Conservation (phyloP, 2,888 invertebrate genomes). For the Amphipoea oculea region DNA sequence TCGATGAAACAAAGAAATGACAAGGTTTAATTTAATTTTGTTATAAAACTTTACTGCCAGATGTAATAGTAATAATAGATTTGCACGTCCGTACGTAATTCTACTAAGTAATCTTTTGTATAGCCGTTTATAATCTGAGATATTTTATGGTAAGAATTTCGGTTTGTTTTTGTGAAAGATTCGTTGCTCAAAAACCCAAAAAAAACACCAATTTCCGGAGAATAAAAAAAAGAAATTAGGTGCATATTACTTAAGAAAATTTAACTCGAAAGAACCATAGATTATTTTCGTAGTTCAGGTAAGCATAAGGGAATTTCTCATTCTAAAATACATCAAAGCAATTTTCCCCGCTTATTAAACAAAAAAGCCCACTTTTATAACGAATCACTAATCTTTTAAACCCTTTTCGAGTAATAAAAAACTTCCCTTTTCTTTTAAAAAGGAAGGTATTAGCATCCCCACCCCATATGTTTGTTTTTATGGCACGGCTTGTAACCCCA, state of each 20-base stretch:
- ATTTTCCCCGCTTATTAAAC: neutral
- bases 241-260: neutral
- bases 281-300: neutral
- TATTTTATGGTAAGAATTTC: conserved; percentile 48
- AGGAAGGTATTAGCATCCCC: conserved; percentile 26
- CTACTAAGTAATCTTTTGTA: conserved; percentile 15
- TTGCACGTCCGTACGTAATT: conserved; percentile 45
- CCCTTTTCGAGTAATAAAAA: conserved; percentile 16
- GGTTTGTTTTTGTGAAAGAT: conserved; percentile 10
- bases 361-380: neutral
- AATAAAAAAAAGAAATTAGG: too few relatives aligned
- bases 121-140: conserved; percentile 43
- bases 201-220: too few relatives aligned
- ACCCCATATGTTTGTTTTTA: conserved; percentile 48
- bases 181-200: neutral
- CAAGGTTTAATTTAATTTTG: conserved; percentile 57
- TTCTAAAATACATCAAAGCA: neutral
- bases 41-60: conserved; percentile 56
- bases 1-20: conserved; percentile 52
- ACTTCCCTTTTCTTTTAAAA: conserved; percentile 30
- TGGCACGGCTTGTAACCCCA: conserved; percentile 46
- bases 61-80: conserved; percentile 42
- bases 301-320: too few relatives aligned
- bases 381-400: conserved; percentile 30
- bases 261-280: neutral